Evolutionary conservation across 2,113 vertebrate genomes (phyloP).

Genomic region (Cyanistes caeruleus): DNA sequence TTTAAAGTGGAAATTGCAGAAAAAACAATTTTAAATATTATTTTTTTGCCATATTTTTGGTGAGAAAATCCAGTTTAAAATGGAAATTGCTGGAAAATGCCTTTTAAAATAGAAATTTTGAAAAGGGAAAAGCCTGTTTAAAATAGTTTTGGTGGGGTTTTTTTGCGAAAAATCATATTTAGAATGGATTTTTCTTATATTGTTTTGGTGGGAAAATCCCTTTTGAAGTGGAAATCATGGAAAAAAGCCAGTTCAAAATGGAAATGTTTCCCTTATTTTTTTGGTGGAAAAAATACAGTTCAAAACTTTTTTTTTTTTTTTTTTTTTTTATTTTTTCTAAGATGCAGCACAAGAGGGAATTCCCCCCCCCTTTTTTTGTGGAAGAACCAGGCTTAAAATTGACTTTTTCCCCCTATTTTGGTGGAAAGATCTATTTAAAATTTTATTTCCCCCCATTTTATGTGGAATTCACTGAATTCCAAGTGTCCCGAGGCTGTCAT

Average conservation of each 20-base stretch:
- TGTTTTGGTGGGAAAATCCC: background rate
- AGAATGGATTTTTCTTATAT: background rate
- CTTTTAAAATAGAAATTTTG: background rate
- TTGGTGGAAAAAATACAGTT: background rate
- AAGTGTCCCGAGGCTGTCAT: background rate
- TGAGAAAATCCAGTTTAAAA: background rate
- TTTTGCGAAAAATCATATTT: background rate
- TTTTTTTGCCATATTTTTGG: background rate
- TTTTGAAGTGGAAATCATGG: background rate
- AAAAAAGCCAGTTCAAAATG: background rate
- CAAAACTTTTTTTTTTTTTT: background rate
- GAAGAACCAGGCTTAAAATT: background rate
- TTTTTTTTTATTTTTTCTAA: background rate
- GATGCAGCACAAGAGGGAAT: no score
- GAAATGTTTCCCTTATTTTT: background rate
- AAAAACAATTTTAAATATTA: background rate
- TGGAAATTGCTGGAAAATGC: background rate
- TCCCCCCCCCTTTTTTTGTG: accelerated
- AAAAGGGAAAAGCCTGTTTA: background rate
- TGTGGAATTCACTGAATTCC: background rate
- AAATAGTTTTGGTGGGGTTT: background rate
- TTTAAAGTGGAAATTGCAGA: background rate
- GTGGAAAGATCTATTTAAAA: background rate
- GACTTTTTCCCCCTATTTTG: background rate
- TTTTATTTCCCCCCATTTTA: background rate